Percentiles rank a stretch among this genome's conserved stretches.
phyloP scores from a whole-genome alignment of 2,113 vertebrate genomes.

The Leptodactylus fuscus region DNA sequence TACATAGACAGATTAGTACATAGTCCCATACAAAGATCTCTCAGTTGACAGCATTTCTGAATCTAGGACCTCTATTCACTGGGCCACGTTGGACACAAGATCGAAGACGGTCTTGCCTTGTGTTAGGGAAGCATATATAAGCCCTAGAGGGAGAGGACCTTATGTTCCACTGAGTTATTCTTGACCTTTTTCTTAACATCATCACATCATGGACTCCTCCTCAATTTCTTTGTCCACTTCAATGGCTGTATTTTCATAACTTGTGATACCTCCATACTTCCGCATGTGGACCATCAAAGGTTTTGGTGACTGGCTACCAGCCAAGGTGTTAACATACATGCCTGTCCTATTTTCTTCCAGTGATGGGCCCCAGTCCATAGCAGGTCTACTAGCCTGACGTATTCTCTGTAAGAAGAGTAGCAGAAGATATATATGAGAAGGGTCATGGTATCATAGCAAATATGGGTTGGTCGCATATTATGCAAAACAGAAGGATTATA shows the following conservation, averaged over 20 bases:
- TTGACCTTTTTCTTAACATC: constrained; percentile 9
- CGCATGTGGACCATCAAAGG: constrained; percentile 83
- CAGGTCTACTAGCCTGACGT: constrained; percentile 76
- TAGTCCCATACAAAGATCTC: constrained; percentile 35
- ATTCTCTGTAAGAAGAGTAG: constrained; percentile 68
- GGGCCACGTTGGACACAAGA: constrained; percentile 27
- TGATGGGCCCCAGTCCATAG: constrained; percentile 80
- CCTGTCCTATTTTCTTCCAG: constrained; percentile 81
- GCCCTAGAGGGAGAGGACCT: constrained; percentile 56
- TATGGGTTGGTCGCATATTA: too few relatives aligned
- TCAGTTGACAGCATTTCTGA: background rate
- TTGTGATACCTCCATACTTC: constrained; percentile 81
- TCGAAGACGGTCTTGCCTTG: background rate
- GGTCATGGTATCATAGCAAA: background rate
- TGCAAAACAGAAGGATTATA: too few relatives aligned
- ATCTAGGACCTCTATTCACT: background rate
- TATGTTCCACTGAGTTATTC: constrained; percentile 26
- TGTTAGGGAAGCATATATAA: background rate
- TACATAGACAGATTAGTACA: constrained; percentile 35
- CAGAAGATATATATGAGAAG: background rate
- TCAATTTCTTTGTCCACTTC: constrained; percentile 81
- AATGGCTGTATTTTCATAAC: constrained; percentile 80
- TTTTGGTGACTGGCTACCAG: constrained; percentile 79
- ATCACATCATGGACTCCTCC: constrained; percentile 80
- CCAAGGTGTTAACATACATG: constrained; percentile 75